These are phyloP conservation scores for Myripristis murdjan DNA, from an alignment of 2,797 vertebrate species.

Conservation along the genomic window DNA sequence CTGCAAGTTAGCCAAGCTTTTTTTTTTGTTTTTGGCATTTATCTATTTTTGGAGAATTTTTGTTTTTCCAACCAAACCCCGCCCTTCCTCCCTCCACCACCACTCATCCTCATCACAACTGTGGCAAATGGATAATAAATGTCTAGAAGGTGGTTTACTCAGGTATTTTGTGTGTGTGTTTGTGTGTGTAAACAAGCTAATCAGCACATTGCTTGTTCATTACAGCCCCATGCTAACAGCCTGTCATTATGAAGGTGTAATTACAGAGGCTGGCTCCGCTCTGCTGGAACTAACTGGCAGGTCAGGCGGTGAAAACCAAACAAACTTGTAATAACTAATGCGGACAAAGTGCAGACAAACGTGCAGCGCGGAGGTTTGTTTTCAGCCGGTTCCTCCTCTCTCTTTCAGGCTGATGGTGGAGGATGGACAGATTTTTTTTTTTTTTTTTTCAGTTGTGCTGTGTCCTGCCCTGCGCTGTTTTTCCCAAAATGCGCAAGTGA, in stretches of 20 bases:
- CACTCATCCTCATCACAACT: too few relatives aligned
- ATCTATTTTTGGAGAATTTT: too few relatives aligned
- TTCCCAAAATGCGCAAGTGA: slow-evolving; percentile 32
- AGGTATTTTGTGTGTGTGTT: too few relatives aligned
- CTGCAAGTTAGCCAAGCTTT: too few relatives aligned
- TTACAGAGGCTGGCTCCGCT: slow-evolving; percentile 15
- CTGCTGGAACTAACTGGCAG: slow-evolving; percentile 14
- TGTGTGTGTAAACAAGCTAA: slow-evolving; percentile 18
- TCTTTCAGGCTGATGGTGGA: too few relatives aligned
- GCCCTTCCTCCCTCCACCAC: too few relatives aligned
- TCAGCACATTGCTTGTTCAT: neutral
- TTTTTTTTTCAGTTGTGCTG: too few relatives aligned
- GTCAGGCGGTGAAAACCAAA: slow-evolving; percentile 1
- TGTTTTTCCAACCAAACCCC: too few relatives aligned
- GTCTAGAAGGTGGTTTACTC: too few relatives aligned
- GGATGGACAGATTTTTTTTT: too few relatives aligned
- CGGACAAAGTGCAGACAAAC: neutral
- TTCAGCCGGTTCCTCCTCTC: neutral
- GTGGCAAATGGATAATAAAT: too few relatives aligned
- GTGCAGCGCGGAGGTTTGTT: neutral
- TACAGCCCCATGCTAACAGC: neutral
- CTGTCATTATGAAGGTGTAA: slow-evolving; percentile 15
- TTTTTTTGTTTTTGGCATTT: too few relatives aligned
- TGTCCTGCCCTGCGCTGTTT: neutral
- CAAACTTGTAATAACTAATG: slow-evolving; percentile 1